Percentiles rank a stretch among this genome's conserved stretches.
These are phyloP conservation scores for Rhopilema esculentum DNA, from an alignment of 30 jellyfish, hydroid and myxozoan species.

Conservation along the genomic window DNA sequence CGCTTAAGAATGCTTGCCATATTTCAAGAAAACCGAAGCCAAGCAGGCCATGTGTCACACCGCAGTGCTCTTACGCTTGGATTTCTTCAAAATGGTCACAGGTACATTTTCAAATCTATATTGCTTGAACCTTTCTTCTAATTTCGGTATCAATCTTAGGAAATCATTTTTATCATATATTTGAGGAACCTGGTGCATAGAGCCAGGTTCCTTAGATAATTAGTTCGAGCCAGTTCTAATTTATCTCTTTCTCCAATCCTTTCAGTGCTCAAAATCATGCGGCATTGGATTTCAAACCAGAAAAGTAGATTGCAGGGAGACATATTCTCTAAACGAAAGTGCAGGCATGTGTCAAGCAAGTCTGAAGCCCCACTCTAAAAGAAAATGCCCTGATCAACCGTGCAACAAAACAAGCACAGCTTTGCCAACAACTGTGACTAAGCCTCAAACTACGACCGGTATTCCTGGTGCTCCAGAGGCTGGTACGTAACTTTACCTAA, in stretches of 20 bases:
- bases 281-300: slow-evolving; percentile 67
- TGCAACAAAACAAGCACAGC: slow-evolving; percentile 51
- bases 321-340: slow-evolving; percentile 30
- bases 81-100: slow-evolving; percentile 70
- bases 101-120: slow-evolving; percentile 18
- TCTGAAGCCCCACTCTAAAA: slow-evolving; percentile 41
- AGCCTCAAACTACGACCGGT: slow-evolving; percentile 14
- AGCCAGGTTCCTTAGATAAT: no score
- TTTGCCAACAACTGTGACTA: not conserved
- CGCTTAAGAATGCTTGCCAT: slow-evolving; percentile 84
- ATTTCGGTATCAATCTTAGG: no score
- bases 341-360: slow-evolving; percentile 61
- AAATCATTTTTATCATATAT: no score
- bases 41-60: slow-evolving; percentile 58
- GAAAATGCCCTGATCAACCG: slow-evolving; percentile 41
- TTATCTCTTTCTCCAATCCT: not conserved
- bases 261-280: slow-evolving; percentile 79
- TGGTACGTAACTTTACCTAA: slow-evolving; percentile 6
- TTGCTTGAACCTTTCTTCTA: not conserved
- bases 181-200: no score
- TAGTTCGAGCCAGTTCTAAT: not conserved
- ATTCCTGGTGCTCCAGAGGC: slow-evolving; percentile 68
- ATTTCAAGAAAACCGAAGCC: slow-evolving; percentile 66
- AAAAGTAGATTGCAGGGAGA: slow-evolving; percentile 75
- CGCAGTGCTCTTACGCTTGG: slow-evolving; percentile 81